Conservation (phyloP, 2,113 vertebrate species). For the Hylia prasina region DNA sequence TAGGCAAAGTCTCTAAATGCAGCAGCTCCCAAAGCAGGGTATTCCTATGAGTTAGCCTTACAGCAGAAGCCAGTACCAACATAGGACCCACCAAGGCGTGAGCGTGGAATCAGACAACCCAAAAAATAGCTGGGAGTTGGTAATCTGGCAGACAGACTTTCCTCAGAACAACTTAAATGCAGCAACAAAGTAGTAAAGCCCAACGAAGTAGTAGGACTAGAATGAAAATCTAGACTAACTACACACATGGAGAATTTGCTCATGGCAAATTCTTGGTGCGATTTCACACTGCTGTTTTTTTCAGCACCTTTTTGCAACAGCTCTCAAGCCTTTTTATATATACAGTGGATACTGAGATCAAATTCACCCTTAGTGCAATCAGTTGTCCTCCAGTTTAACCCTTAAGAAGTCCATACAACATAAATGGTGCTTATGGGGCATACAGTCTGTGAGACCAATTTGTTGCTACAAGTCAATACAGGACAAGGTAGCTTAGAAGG, state of each 20-base stretch:
- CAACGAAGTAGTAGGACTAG: not conserved
- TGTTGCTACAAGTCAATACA: not conserved
- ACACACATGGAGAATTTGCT: accelerated
- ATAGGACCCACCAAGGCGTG: not conserved
- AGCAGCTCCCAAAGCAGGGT: not conserved
- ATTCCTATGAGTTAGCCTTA: not conserved
- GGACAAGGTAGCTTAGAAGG: not conserved
- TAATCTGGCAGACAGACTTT: not conserved
- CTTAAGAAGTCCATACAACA: not conserved
- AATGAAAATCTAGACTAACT: not conserved
- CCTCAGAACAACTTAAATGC: not conserved
- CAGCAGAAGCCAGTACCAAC: not conserved
- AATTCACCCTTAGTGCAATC: not conserved
- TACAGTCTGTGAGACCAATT: not conserved
- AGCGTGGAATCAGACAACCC: not conserved
- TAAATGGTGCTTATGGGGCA: not conserved
- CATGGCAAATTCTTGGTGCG: not conserved
- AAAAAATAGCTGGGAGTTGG: not conserved
- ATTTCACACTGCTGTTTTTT: not conserved
- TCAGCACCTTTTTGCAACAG: not conserved
- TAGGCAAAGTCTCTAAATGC: not conserved
- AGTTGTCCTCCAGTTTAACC: not conserved
- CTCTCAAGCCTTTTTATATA: not conserved
- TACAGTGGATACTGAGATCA: not conserved
- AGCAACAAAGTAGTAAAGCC: not conserved